Evolutionary conservation across 2,797 vertebrate species (phyloP), one percentile per base, ranked within the genome.

Genomic region (Eutrigla gurnardus): DNA sequence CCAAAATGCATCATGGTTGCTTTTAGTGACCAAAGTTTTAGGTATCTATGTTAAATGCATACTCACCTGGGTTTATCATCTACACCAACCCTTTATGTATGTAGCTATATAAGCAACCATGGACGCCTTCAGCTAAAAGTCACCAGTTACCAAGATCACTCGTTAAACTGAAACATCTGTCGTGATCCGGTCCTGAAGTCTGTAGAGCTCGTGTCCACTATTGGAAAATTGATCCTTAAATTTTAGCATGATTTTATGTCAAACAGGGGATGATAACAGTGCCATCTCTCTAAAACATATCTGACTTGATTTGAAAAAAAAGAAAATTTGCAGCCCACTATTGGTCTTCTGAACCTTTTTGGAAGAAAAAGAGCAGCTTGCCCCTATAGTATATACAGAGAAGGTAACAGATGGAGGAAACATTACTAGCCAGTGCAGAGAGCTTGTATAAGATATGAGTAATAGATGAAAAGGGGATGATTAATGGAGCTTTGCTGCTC

Each of bases 341-440:
- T 73, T 36, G 33, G 2, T 73, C 37, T 40, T 74, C 58, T 71
- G 37, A 72, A 59, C 5, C 46, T 64, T 53, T 60, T 36, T 35
- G 11, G 25, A 62, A 6, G 13, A 45, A 17, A 54, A 53, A 42
- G 1, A 46, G 50, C 32, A 53, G 25, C 35, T 10, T 43, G 39
- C 9, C 4, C 6, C 35, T 55, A 8, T 11, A 55, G 52, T 32
- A 1, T 61, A 46, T 35, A 73, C 68, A 39, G 46, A 85, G 55
- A 60, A 54, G 61, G 65, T 59, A 54, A 86, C 62, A 33, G 55
- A 77, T 69, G 57, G 65, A 76, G 47, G n/a, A 70, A 50, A 49
- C 35, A 57, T 54, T 35, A 39, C 49, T 4, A 50, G 54, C 61
- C 50, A 59, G 25, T 39, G 58, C 33, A 83, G 35, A 61, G 37